phyloP scores from a whole-genome alignment of 1,140 invertebrate genomes.

The Stratiolaelaps scimitus region DNA sequence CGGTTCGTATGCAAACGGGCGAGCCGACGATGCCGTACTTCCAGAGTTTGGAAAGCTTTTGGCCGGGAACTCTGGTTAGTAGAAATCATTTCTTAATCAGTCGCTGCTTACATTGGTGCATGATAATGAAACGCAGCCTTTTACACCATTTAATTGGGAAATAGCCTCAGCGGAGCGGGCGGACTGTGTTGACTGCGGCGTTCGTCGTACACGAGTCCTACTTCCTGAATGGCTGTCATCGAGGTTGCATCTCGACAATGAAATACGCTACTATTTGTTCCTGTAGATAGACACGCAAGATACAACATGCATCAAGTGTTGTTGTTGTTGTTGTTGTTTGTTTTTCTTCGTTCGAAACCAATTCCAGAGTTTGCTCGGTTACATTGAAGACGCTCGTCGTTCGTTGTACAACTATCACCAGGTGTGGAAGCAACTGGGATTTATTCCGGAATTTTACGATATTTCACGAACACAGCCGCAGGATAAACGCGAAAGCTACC shows the following conservation, averaged over 20 bases:
- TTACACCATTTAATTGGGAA: too few species aligned
- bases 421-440: slow-evolving; percentile 91
- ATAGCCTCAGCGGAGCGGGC: too few species aligned
- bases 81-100: not conserved
- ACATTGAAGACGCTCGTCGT: slow-evolving; percentile 78
- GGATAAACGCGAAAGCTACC: slow-evolving; percentile 77
- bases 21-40: slow-evolving; percentile 90
- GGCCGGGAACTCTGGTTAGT: slow-evolving; percentile 81
- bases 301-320: not conserved
- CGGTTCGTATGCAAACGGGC: slow-evolving; percentile 54
- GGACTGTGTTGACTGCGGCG: too few species aligned
- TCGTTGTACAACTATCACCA: slow-evolving; percentile 89
- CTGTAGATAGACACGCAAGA: not conserved
- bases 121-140: too few species aligned
- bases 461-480: slow-evolving; percentile 66
- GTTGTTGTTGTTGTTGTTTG: not conserved
- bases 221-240: too few species aligned
- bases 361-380: slow-evolving; percentile 64
- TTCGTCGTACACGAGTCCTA: too few species aligned
- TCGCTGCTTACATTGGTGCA: not conserved
- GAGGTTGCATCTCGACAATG: too few species aligned
- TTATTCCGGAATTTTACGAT: slow-evolving; percentile 94
- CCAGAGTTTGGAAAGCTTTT: slow-evolving; percentile 94
- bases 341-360: slow-evolving; percentile 31
- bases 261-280: too few species aligned